phyloP scores from a whole-genome alignment of 2,888 invertebrate species.

The Galerucella calmariensis region DNA sequence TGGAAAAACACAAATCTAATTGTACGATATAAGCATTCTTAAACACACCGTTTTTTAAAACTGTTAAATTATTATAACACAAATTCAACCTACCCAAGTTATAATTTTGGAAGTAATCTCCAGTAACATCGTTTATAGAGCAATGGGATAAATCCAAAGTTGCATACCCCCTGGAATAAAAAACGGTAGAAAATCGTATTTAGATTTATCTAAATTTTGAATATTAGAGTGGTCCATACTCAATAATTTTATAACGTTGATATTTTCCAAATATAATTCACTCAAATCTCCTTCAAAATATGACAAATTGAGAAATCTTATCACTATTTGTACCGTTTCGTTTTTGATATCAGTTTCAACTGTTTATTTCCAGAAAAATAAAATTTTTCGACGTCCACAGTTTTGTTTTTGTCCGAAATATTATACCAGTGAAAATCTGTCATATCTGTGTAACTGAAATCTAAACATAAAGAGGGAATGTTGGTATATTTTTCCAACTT shows the following conservation, averaged over 20 bases:
- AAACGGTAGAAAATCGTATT: constrained; percentile 35
- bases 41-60: constrained; percentile 27
- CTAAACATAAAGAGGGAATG: constrained; percentile 39
- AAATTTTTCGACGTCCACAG: constrained; percentile 35
- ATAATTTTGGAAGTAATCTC: constrained; percentile 38
- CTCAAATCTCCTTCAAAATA: constrained; percentile 26
- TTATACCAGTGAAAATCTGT: constrained; percentile 39
- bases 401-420: constrained; percentile 31
- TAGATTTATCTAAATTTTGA: constrained; percentile 26
- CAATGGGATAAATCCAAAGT: constrained; percentile 39
- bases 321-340: constrained; percentile 28
- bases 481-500: constrained; percentile 34
- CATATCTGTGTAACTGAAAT: constrained; percentile 38
- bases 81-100: constrained; percentile 37
- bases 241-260: constrained; percentile 33
- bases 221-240: constrained; percentile 31
- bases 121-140: constrained; percentile 32
- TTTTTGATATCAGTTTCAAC: constrained; percentile 32
- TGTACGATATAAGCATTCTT: constrained; percentile 36
- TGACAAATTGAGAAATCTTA: constrained; percentile 34
- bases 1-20: constrained; percentile 36
- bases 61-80: constrained; percentile 35
- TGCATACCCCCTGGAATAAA: constrained; percentile 33
- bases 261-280: constrained; percentile 25
- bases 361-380: constrained; percentile 31